Conservation (phyloP, 1,140 invertebrate genomes). For the Danaus melanippus region DNA sequence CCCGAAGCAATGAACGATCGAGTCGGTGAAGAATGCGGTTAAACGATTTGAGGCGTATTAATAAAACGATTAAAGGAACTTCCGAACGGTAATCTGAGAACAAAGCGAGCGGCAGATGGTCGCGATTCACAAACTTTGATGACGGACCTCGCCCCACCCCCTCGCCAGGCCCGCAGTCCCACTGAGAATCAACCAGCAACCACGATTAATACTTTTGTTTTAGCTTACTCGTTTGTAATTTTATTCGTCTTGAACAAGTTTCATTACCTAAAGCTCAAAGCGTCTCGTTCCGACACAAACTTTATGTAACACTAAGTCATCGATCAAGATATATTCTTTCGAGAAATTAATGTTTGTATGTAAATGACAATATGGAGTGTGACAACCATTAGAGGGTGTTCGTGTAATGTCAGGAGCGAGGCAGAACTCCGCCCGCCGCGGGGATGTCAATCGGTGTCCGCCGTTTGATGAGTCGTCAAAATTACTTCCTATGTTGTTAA, state of each 20-base stretch:
- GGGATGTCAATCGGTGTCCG: conserved; percentile 51
- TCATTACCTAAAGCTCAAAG: too few relatives aligned
- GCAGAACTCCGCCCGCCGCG: conserved; percentile 24
- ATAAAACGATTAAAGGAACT: conserved; percentile 71
- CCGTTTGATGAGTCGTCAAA: conserved; percentile 69
- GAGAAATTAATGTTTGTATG: too few relatives aligned
- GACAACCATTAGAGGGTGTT: too few relatives aligned
- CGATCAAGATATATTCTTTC: too few relatives aligned
- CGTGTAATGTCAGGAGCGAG: too few relatives aligned
- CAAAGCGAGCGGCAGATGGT: conserved; percentile 61
- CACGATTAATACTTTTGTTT: conserved; percentile 54
- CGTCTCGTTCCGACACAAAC: too few relatives aligned
- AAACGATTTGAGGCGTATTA: conserved; percentile 70
- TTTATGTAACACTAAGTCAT: too few relatives aligned
- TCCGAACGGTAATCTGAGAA: conserved; percentile 63
- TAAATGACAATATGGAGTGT: too few relatives aligned
- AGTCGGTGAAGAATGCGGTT: conserved; percentile 43
- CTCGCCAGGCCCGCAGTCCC: conserved; percentile 17
- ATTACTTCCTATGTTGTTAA: conserved; percentile 70
- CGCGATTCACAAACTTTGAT: conserved; percentile 68
- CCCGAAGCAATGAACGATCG: conserved; percentile 23
- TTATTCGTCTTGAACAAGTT: too few relatives aligned
- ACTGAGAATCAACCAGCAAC: conserved; percentile 39
- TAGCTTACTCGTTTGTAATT: conserved; percentile 28
- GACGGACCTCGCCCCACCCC: conserved; percentile 45